A percentile compares a stretch with the other conserved stretches of the same genome.
Evolutionary conservation across 1,140 invertebrate genomes (phyloP).

Genomic region (Ostrea denselamellosa): DNA sequence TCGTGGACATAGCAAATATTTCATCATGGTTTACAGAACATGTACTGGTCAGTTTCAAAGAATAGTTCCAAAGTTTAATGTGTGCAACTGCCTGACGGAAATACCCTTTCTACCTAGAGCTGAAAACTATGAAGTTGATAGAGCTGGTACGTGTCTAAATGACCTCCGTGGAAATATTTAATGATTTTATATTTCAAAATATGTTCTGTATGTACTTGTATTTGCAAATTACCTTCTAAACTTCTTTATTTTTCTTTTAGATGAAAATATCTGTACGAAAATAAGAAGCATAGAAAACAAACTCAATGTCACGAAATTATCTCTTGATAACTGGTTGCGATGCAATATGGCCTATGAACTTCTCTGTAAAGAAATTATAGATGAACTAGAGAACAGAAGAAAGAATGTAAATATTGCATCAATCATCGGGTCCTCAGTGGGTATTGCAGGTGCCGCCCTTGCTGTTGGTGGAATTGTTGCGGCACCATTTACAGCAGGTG

Average conservation of each 20-base stretch:
- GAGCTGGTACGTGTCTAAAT: background rate
- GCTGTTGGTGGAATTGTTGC: constrained; percentile 41
- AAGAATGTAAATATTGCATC: constrained; percentile 43
- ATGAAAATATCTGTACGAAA: background rate
- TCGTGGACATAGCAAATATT: background rate
- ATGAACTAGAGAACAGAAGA: background rate
- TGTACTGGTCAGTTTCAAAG: constrained; percentile 23
- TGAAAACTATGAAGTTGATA: background rate
- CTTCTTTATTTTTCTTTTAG: background rate
- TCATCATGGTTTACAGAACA: background rate
- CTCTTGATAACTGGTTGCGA: constrained; percentile 17
- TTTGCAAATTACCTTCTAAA: background rate
- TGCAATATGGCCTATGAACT: constrained; percentile 6
- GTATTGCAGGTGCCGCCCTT: constrained; percentile 18
- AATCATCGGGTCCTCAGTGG: constrained; percentile 39
- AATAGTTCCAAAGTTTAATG: background rate
- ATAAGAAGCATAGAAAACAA: background rate
- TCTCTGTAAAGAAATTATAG: constrained; percentile 11
- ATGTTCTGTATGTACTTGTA: background rate
- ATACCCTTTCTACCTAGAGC: background rate
- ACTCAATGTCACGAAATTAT: background rate
- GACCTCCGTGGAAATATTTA: background rate
- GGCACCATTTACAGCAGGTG: constrained; percentile 41
- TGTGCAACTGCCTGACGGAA: constrained; percentile 8
- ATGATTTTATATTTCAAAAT: background rate